A percentile compares a stretch with the other conserved stretches of the same genome.
Conservation (phyloP, 2,888 invertebrate genomes). For the Volucella bombylans region DNA sequence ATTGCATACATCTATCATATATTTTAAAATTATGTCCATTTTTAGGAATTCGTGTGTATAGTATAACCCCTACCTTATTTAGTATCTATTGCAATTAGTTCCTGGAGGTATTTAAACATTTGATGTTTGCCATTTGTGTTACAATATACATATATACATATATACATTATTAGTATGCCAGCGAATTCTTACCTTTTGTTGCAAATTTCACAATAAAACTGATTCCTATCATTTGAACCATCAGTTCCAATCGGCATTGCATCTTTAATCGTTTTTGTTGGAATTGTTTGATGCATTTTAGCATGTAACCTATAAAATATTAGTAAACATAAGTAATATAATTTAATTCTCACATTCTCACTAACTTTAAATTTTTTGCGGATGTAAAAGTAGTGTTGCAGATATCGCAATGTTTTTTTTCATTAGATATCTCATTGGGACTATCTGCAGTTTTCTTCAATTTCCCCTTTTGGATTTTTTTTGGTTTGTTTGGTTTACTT, state of each 20-base stretch:
- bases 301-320: conserved; percentile 84
- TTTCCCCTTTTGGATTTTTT: not conserved
- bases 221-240: conserved; percentile 78
- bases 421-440: not conserved
- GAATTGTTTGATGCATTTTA: conserved; percentile 89
- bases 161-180: too few species aligned
- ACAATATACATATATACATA: too few species aligned
- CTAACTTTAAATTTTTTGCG: conserved; percentile 84
- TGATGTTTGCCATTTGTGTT: too few species aligned
- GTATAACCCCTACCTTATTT: too few species aligned
- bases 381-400: conserved; percentile 88
- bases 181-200: conserved; percentile 81
- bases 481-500: not conserved
- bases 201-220: conserved; percentile 84
- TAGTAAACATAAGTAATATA: not conserved
- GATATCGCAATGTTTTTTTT: conserved; percentile 83
- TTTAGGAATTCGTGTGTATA: too few species aligned
- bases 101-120: too few species aligned
- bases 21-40: too few species aligned
- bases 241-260: conserved; percentile 79
- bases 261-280: conserved; percentile 82
- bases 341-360: not conserved
- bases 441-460: not conserved
- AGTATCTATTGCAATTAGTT: too few species aligned
- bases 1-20: too few species aligned